phyloP scores from a whole-genome alignment of 1,140 invertebrate species.

The Hirudo medicinalis region DNA sequence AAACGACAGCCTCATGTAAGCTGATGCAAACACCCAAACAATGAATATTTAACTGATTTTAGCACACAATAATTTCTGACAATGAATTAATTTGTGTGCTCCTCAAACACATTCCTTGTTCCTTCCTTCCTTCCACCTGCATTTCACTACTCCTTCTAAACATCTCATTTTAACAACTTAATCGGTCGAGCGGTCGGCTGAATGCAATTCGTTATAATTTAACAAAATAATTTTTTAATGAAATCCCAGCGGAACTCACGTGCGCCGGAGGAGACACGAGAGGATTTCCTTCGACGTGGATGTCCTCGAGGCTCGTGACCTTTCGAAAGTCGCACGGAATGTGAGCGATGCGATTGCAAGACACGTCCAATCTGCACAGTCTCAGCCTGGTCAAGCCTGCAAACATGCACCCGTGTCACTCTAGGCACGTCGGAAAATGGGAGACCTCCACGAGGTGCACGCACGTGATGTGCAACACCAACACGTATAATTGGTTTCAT shows the following conservation, averaged over 20 bases:
- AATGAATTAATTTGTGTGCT: no score
- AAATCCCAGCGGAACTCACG: constrained; percentile 49
- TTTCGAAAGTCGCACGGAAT: constrained; percentile 70
- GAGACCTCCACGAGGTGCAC: neutral
- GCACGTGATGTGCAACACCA: neutral
- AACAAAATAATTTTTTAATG: neutral
- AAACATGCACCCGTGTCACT: neutral
- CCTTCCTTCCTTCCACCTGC: no score
- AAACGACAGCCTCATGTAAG: no score
- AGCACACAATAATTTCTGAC: no score
- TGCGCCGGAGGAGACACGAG: constrained; percentile 74
- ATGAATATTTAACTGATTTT: no score
- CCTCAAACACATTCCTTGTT: no score
- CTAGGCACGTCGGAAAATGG: neutral
- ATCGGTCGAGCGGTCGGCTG: no score
- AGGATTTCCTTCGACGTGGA: constrained; percentile 72
- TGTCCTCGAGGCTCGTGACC: constrained; percentile 63
- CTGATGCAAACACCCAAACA: no score
- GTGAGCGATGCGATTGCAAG: constrained; percentile 69
- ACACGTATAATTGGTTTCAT: neutral
- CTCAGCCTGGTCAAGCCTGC: constrained; percentile 67
- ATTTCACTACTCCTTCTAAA: no score
- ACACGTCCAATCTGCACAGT: constrained; percentile 69
- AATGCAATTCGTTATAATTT: no score
- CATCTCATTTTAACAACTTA: no score